These are phyloP conservation scores for Archaeoteleia sp. DNA, from an alignment of 2,888 invertebrate species.

Conservation along the genomic window DNA sequence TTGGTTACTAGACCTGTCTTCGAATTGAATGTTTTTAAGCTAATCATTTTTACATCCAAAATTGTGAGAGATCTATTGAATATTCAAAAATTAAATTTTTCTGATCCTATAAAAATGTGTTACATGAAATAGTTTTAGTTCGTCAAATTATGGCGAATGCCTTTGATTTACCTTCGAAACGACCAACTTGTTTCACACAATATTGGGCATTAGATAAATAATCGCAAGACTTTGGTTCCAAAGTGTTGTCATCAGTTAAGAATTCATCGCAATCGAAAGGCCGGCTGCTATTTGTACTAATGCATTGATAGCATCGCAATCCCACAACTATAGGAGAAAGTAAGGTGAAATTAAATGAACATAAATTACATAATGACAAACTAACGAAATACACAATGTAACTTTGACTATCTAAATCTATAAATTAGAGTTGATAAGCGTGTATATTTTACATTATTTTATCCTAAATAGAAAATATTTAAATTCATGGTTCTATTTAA, in stretches of 20 bases:
- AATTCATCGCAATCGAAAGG: slow-evolving; percentile 91
- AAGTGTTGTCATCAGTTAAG: slow-evolving; percentile 80
- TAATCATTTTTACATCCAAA: too few species aligned
- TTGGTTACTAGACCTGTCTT: too few species aligned
- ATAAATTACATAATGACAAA: too few species aligned
- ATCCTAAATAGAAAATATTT: too few species aligned
- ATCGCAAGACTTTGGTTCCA: slow-evolving; percentile 84
- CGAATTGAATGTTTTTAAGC: too few species aligned
- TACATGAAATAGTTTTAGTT: background rate
- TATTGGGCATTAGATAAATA: slow-evolving; percentile 89
- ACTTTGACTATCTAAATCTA: too few species aligned
- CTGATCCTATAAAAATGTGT: background rate
- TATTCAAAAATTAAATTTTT: background rate
- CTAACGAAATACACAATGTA: too few species aligned
- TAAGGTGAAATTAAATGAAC: slow-evolving; percentile 13
- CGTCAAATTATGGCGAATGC: background rate
- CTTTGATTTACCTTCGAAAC: slow-evolving; percentile 89
- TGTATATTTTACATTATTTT: too few species aligned
- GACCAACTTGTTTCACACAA: slow-evolving; percentile 95
- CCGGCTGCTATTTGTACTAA: slow-evolving; percentile 84
- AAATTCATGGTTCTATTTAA: too few species aligned
- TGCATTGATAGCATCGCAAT: slow-evolving; percentile 92
- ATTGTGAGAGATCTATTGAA: too few species aligned
- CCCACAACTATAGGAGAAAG: slow-evolving; percentile 76
- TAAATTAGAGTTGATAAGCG: too few species aligned